Evolutionary conservation across 2,888 invertebrate genomes (phyloP), one percentile per base, ranked within the genome.

Genomic region (Branchellion lobata): DNA sequence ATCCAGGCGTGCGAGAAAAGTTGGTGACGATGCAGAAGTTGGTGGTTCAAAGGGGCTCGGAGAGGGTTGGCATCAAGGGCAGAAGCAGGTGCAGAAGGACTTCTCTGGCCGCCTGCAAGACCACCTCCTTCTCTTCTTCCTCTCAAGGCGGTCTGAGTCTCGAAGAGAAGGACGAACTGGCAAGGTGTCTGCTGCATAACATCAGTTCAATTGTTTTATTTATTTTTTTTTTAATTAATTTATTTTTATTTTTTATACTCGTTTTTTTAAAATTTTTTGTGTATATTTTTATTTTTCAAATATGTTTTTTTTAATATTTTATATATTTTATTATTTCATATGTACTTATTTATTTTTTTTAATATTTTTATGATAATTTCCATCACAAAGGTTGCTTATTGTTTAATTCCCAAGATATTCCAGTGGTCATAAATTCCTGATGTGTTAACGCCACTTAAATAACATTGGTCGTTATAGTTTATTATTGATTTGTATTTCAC

Each of bases 1-100:
- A 94, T 86, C 95, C 95, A 0, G 95, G 95, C 88, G 93, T 95
- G 82, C 94, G 95, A 87, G 94, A 95, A 85, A 96, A 95, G 86
- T 88, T 96, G 74, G 89, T 95, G 65, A 94, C 94, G 84, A 90
- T 95, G 84, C 95, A 95, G 87, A 91, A 93, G 75, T 94, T 86
- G 82, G 85, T 86, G 79, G 1, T 33, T 2, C 61, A 0, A n/a
- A 24, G 27, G 47, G 24, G 0, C 18, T 11, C n/a, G 47, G 33
- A 36, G 33, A 72, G 24, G 24, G n/a, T 14, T 34, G 24, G 21
- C 72, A 74, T 31, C 36, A 29, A 18, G 18, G 3, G 33, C 40
- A 79, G 47, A 14, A 47, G 5, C 47, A 73, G 73, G 3, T 47
- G 8, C 69, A n/a, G 69, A 27, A n/a, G n/a, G n/a, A n/a, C 14